Percentiles rank a stretch among this genome's conserved stretches.
Conservation (phyloP, 2,797 vertebrate genomes). For the Anas bernieri region DNA sequence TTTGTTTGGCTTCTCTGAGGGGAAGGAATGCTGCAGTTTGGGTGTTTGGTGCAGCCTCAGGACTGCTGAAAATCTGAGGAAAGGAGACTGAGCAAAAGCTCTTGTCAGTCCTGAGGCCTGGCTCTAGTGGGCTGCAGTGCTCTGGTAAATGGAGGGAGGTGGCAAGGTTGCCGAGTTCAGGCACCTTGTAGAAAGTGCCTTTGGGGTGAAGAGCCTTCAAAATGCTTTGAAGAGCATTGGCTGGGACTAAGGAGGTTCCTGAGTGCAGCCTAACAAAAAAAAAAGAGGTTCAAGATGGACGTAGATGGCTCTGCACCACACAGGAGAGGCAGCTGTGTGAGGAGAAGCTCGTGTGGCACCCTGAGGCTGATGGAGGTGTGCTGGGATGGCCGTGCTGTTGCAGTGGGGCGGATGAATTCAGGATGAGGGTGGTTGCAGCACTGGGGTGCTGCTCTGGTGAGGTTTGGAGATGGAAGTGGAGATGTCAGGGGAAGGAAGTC, state of each 20-base stretch:
- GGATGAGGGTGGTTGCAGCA: fast-evolving
- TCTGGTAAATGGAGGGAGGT: fast-evolving
- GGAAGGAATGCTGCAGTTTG: fast-evolving
- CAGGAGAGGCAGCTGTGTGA: fast-evolving
- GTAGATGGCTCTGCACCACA: fast-evolving
- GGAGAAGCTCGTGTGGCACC: fast-evolving
- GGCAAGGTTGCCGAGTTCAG: fast-evolving
- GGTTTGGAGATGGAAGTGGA: neutral
- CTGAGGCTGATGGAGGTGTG: fast-evolving
- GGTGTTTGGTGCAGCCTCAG: fast-evolving
- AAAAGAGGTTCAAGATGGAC: fast-evolving
- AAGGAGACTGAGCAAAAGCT: fast-evolving
- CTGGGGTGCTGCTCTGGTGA: fast-evolving
- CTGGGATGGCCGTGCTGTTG: fast-evolving
- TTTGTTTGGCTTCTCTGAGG: fast-evolving
- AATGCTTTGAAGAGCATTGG: fast-evolving
- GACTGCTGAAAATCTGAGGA: fast-evolving
- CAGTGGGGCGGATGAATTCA: fast-evolving
- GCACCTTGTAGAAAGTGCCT: fast-evolving
- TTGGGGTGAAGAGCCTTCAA: fast-evolving
- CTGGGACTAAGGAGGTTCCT: neutral
- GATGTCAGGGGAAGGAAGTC: too few species aligned
- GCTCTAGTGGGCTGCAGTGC: neutral
- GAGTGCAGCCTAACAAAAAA: neutral
- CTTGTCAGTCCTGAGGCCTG: fast-evolving